Conservation (phyloP, 2,888 invertebrate species). For the Ophion ventricosus region DNA sequence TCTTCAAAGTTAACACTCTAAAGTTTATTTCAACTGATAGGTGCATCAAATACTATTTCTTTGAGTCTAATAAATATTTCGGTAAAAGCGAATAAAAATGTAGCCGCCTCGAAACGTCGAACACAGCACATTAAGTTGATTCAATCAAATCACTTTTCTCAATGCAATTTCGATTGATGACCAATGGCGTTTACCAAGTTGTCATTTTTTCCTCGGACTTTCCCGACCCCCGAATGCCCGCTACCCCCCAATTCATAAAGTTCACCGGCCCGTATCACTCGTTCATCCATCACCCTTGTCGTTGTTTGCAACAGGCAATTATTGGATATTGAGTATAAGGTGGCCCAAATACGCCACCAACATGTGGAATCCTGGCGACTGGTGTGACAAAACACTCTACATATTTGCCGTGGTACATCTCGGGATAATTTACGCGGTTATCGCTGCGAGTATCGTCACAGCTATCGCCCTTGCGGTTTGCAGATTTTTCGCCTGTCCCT, state of each 20-base stretch:
- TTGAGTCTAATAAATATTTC: too few relatives aligned
- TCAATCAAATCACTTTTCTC: neutral
- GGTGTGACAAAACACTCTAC: conserved; percentile 92
- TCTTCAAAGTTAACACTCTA: too few relatives aligned
- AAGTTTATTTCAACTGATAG: too few relatives aligned
- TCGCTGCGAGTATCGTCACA: conserved; percentile 85
- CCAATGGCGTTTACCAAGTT: neutral
- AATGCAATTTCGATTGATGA: neutral
- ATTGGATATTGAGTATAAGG: conserved; percentile 91
- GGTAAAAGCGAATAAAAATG: too few relatives aligned
- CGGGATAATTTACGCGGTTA: conserved; percentile 87
- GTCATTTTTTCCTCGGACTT: neutral
- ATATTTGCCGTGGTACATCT: conserved; percentile 91
- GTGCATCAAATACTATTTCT: too few relatives aligned
- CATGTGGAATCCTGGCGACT: conserved; percentile 90
- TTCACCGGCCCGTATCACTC: neutral
- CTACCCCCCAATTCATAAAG: neutral
- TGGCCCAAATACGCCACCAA: conserved; percentile 90
- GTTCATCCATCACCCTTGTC: neutral
- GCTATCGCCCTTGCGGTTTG: conserved; percentile 87
- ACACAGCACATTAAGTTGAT: neutral
- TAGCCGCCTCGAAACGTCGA: too few relatives aligned
- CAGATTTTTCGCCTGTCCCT: conserved; percentile 89
- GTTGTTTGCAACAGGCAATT: conserved; percentile 85
- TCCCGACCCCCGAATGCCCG: neutral